Base-by-base conservation (phyloP, 2,113 vertebrate species). In the Vicugna pacos region DNA sequence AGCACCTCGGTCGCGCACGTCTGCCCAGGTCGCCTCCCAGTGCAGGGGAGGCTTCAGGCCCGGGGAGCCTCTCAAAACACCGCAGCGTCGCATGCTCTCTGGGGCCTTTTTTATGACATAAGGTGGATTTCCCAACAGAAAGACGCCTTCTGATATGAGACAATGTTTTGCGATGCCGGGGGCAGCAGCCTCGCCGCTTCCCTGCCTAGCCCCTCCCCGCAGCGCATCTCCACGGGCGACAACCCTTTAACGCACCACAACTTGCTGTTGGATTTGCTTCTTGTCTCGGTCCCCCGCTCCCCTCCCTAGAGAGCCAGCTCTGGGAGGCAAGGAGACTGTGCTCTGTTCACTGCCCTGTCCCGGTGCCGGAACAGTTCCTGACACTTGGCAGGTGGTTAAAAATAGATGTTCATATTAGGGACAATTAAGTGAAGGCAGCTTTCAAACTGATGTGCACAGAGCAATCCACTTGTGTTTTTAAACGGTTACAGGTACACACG, bases 1-100 rank as follows among this genome's bases (percentile, higher is more conserved):
- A 9, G 3, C 2, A 19, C 17, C 22, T 85, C 5, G 2, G 24
- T 32, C 3, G 13, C 0, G 1, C 30, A 35, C 14, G 10, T 1
- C n/a, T 30, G 35, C 6, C 1, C 17, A 70, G n/a, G 30, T 6
- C 16, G 6, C 3, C 19, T 8, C 12, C 16, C 70, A 26, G 28
- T 3, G 5, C 3, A 26, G 10, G 30, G 15, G n/a, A 54, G 30
- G 65, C 35, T 54, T 52, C 62, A 20, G 38, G 46, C 13, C 24
- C 16, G 73, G 8, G 11, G 56, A 65, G 73, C 20, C 3, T 48
- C 54, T 69, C 24, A 20, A 15, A 62, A 19, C 35, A 6, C 4
- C 3, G 73, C 2, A 14, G 50, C 50, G 20, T 38, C 58, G 22
- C 9, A 48, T 16, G 14, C 20, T 67, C 54, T 30, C 38, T 4